Percentiles rank a stretch among this genome's conserved stretches.
Evolutionary conservation across 2,797 vertebrate genomes (phyloP).

Genomic region (Euthynnus affinis): DNA sequence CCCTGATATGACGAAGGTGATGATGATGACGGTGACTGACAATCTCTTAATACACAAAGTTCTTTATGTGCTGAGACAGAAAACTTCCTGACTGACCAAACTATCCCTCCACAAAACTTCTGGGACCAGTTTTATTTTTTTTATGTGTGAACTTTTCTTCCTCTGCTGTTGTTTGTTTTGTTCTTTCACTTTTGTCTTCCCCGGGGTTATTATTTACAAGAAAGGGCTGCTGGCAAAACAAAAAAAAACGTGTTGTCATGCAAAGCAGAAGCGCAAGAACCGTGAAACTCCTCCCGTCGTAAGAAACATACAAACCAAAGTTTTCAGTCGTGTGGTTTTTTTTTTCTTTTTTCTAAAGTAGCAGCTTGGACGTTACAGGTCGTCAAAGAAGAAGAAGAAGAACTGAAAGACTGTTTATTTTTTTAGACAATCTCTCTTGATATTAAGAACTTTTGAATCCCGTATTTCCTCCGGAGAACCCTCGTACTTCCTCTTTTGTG

Average conservation of each 20-base stretch:
- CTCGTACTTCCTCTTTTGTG: not conserved
- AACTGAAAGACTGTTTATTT: not conserved
- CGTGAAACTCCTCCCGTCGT: not conserved
- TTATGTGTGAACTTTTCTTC: constrained; percentile 4
- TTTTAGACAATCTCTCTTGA: not conserved
- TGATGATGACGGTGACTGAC: constrained; percentile 16
- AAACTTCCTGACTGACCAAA: constrained; percentile 30
- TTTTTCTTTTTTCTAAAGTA: not conserved
- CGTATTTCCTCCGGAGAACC: not conserved
- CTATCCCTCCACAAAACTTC: not conserved
- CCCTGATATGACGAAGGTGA: constrained; percentile 83
- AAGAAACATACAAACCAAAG: constrained; percentile 27
- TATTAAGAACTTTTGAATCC: not conserved
- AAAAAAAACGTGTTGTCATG: not conserved
- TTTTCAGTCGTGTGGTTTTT: not conserved
- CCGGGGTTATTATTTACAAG: constrained; percentile 15
- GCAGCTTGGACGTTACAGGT: constrained; percentile 7
- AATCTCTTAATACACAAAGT: constrained; percentile 2
- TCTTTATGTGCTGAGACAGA: not conserved
- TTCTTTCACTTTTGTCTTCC: constrained; percentile 42
- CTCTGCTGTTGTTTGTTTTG: not conserved
- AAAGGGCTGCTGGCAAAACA: not conserved
- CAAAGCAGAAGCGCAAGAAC: not conserved
- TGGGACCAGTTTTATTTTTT: constrained; percentile 34
- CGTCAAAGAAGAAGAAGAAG: not conserved